These are phyloP conservation scores for Pluvialis apricaria DNA, from an alignment of 2,113 vertebrate species.

Conservation along the genomic window DNA sequence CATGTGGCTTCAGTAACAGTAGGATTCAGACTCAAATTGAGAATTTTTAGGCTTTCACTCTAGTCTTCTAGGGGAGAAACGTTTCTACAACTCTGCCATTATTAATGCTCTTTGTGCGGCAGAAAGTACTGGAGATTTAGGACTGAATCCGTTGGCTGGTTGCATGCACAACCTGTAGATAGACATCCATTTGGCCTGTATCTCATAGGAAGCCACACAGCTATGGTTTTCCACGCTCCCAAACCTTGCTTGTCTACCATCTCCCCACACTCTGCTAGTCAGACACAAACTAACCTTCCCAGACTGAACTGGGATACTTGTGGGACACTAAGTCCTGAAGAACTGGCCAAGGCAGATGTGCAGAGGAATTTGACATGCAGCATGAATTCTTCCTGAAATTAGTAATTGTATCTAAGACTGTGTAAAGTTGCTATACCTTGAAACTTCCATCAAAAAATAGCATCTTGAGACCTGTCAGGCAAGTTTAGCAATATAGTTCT, in stretches of 20 bases:
- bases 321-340: not conserved
- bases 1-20: not conserved
- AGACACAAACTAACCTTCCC: not conserved
- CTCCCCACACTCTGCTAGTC: not conserved
- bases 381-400: not conserved
- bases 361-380: not conserved
- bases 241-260: rapidly evolving
- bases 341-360: not conserved
- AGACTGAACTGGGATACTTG: not conserved
- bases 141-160: not conserved
- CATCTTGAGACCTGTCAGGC: not conserved
- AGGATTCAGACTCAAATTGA: not conserved
- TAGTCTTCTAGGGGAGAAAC: not conserved
- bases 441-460: not conserved
- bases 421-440: not conserved
- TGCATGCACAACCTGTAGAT: rapidly evolving
- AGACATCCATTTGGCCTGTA: not conserved
- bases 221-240: not conserved
- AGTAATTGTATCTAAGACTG: not conserved
- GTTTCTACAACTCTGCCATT: not conserved
- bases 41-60: not conserved
- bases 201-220: not conserved
- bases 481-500: not conserved
- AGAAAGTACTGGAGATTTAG: not conserved
- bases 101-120: not conserved